Base-by-base conservation (phyloP, 1,140 invertebrate species). In the Philotrypesis tridentata region DNA sequence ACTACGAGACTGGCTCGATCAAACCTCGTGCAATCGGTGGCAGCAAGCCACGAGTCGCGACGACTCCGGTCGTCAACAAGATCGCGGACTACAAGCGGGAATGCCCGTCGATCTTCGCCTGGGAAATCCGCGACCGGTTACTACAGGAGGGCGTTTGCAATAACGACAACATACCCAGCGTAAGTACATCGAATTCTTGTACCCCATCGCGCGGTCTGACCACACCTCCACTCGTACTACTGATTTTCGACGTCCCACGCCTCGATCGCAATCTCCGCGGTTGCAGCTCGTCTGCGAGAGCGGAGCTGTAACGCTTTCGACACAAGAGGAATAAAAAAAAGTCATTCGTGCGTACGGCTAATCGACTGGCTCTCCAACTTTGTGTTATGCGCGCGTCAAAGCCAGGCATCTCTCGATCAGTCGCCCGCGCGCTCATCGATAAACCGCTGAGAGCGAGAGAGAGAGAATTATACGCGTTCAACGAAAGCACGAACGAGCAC, bases 91-190 rank as follows among this genome's bases (percentile, higher is more conserved):
- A 98, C 94, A 99, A 99, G 92, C 92, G 97, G 14, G 98, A 99
- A 91, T 98, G 97, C 90, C 98, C 98, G 2, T 98, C 97, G 81
- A 99, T 99, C 91, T 99, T 99, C 92, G 98, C 98, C 7, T 99
- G 98, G 98, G 98, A 99, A 93, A 99, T 99, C 89, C 93, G 98
- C 25, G 98, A 99, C 90, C 95, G 98, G 89, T 94, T 99, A 78
- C 93, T 99, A 27, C 96, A 97, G 72, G 99, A 99, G 91, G 97
- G 96, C 83, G 96, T 99, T 79, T 99, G 99, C 93, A 99, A 97
- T 91, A 98, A 98, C 92, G 99, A 99, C 92, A 99, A 99, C 92
- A 99, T 99, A 87, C 99, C 99, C 81, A 99, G 98, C 91, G 99
- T 99, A 93, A 99, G 98, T 98, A 92, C 40, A 27, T 27, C 2